These are phyloP conservation scores for Lithophane ornitopus DNA, from an alignment of 2,888 invertebrate genomes.

Conservation along the genomic window DNA sequence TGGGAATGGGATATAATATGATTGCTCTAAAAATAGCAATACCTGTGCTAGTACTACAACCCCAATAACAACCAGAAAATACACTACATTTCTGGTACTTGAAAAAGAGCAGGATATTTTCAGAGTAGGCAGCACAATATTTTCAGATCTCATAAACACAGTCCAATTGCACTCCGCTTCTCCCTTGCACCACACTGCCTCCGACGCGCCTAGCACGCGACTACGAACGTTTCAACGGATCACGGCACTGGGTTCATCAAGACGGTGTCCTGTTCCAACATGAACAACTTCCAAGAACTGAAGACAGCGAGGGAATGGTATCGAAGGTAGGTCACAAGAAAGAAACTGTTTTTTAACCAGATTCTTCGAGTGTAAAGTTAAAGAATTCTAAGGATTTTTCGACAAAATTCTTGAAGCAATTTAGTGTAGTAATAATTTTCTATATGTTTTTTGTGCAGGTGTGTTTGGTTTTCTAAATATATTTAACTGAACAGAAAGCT, in stretches of 20 bases:
- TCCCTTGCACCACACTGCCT: constrained; percentile 50
- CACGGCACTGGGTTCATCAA: constrained; percentile 71
- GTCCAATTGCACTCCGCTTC: not conserved
- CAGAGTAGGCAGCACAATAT: not conserved
- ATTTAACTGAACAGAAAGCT: not conserved
- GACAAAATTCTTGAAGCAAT: constrained; percentile 41
- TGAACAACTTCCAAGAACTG: constrained; percentile 61
- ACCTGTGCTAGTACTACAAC: not conserved
- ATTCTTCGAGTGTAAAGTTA: constrained; percentile 40
- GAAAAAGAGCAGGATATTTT: not conserved
- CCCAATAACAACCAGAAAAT: not conserved
- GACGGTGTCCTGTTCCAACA: constrained; percentile 59
- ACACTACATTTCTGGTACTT: not conserved
- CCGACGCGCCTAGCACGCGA: constrained; percentile 80
- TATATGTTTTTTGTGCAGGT: not conserved
- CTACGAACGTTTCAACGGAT: constrained; percentile 77
- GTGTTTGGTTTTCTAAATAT: not conserved
- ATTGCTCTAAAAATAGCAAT: not conserved
- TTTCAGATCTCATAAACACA: not conserved
- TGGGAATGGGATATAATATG: not conserved
- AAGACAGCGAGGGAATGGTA: constrained; percentile 36
- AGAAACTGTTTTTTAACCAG: constrained; percentile 24
- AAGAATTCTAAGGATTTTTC: constrained; percentile 40
- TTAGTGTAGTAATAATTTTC: constrained; percentile 9
- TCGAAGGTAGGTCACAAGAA: constrained; percentile 54